These are phyloP conservation scores for Leucophora obtusa DNA, from an alignment of 2,888 invertebrate species.

Conservation along the genomic window DNA sequence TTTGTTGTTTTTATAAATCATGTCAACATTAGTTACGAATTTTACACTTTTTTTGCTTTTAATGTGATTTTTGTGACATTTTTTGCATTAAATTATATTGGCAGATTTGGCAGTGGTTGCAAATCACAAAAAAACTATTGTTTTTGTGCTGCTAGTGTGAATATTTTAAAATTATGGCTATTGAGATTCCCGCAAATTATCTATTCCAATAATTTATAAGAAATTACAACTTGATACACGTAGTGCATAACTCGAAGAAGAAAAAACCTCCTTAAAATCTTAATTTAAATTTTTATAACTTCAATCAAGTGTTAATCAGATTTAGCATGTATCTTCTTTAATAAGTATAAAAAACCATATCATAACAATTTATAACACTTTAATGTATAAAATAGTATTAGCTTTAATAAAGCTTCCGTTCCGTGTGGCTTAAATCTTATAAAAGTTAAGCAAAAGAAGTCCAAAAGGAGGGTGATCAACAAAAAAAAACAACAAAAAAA, in stretches of 20 bases:
- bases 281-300: not conserved
- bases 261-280: too few relatives aligned
- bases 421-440: not conserved
- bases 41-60: conserved; percentile 22
- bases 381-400: conserved; percentile 3
- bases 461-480: not conserved
- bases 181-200: too few relatives aligned
- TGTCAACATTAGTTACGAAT: conserved; percentile 45
- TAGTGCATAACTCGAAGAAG: too few relatives aligned
- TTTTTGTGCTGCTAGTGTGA: not conserved
- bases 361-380: conserved; percentile 11
- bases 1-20: conserved; percentile 45
- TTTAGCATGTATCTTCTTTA: conserved; percentile 1
- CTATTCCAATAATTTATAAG: not conserved
- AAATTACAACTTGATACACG: not conserved
- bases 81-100: conserved; percentile 42
- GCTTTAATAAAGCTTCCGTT: conserved; percentile 6
- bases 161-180: not conserved
- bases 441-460: not conserved
- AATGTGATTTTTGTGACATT: not conserved
- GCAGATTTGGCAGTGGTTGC: conserved; percentile 44
- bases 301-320: conserved; percentile 18
- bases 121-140: not conserved
- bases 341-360: conserved; percentile 10
- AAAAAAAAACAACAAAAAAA: conserved; percentile 6